Base-by-base conservation (phyloP, 2,797 vertebrate genomes). In the Lithobates pipiens region DNA sequence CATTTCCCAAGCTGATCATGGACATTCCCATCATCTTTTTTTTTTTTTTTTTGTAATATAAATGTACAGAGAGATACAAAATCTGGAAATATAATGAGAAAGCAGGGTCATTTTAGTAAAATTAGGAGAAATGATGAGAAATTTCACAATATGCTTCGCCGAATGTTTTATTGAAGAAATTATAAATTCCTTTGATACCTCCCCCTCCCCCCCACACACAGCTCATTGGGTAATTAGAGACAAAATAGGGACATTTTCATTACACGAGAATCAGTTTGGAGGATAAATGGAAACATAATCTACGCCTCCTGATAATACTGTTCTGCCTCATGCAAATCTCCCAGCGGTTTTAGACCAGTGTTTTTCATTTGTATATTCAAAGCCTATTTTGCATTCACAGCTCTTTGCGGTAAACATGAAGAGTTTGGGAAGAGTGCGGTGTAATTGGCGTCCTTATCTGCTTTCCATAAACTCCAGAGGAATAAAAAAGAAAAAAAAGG, bases 351-450 rank as follows among this genome's bases (percentile, higher is more conserved):
- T 46, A 75, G 70, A 74, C 71, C 46, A 80, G 63, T 70, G 81
- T 71, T 83, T 84, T 75, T 70, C 50, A 76, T 87, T 87, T 87
- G 81, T 87, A 80, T 87, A 80, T 87, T 87, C 71, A 84, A 87
- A 84, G 68, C 86, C 81, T 80, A 84, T 87, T 32, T 87, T 87
- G 81, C 86, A 87, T 83, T 84, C 71, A 63, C 63, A 70, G 54
- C 81, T 83, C 76, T 87, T 87, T 87, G 86, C 84, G 76, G 63
- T 79, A 76, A 84, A 70, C 76, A 87, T 83, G 70, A 68, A 50
- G 61, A 70, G 70, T 34, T 76, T 69, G 7, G 25, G n/a, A 76
- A 57, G 29, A 46, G 80, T n/a, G 57, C 69, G 32, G 10, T 36
- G 70, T 78, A 73, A 83, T 79, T 78, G 69, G 61, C 79, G 18